Evolutionary conservation across 2,888 invertebrate genomes (phyloP).

Genomic region (Lithodes maja): DNA sequence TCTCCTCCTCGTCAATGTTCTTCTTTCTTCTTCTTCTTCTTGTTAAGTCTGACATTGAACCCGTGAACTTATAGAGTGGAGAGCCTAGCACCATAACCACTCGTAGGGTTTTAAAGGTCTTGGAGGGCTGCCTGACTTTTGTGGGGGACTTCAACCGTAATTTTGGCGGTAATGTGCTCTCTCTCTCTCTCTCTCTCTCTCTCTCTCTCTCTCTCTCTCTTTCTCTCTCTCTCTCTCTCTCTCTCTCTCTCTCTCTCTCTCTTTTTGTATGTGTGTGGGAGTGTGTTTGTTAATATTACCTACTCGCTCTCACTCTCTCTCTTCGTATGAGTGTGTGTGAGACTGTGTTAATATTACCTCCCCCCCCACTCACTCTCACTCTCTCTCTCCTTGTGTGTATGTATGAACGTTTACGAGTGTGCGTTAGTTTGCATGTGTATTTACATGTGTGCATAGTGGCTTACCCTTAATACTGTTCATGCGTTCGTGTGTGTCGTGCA

Average conservation of each 20-base stretch:
- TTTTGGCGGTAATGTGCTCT: too few species aligned
- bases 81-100: too few species aligned
- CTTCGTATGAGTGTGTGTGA: neutral
- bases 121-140: too few species aligned
- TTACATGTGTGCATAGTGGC: too few species aligned
- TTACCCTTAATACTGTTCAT: too few species aligned
- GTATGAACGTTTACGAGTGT: too few species aligned
- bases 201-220: conserved; percentile 12
- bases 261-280: neutral
- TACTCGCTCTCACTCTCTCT: conserved; percentile 4
- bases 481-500: too few species aligned
- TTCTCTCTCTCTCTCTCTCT: conserved; percentile 9
- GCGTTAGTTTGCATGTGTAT: too few species aligned
- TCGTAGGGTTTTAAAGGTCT: too few species aligned
- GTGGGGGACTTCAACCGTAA: too few species aligned
- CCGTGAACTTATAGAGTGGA: too few species aligned
- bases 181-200: neutral
- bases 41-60: too few species aligned
- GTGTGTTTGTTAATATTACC: neutral
- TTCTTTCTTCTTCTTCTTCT: neutral
- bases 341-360: neutral
- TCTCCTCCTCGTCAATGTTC: neutral
- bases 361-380: neutral
- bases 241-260: neutral
- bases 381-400: neutral